Percentiles rank a stretch among this genome's conserved stretches.
Conservation (phyloP, 2,888 invertebrate genomes). For the Tipula lateralis region DNA sequence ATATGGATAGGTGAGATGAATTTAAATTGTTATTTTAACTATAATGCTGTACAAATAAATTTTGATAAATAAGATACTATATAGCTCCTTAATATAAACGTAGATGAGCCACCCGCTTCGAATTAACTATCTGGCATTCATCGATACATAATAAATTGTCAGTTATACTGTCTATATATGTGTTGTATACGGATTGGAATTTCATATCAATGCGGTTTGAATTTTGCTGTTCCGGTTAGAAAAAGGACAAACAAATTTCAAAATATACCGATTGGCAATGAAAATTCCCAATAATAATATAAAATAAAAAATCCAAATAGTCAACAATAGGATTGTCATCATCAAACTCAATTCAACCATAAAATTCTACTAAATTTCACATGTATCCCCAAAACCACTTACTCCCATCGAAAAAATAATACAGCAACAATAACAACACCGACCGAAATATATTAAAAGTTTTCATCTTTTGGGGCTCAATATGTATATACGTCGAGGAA, state of each 20-base stretch:
- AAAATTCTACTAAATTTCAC: conserved; percentile 19
- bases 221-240: neutral
- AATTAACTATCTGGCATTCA: neutral
- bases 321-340: conserved; percentile 19
- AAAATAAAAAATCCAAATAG: neutral
- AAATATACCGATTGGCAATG: neutral
- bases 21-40: neutral
- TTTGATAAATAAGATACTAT: neutral
- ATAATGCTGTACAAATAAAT: no score
- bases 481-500: neutral
- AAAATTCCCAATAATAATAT: neutral
- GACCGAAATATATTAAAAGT: neutral
- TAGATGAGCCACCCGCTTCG: neutral
- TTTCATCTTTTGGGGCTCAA: conserved; percentile 24
- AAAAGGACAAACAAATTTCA: neutral
- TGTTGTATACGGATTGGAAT: no score
- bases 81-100: neutral
- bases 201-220: neutral
- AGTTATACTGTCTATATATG: no score
- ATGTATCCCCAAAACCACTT: conserved; percentile 24
- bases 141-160: neutral
- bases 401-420: conserved; percentile 4
- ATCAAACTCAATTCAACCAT: conserved; percentile 19
- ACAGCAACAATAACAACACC: neutral
- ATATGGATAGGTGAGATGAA: neutral